phyloP scores from a whole-genome alignment of 2,797 vertebrate species.

The Enteromius radiatus region DNA sequence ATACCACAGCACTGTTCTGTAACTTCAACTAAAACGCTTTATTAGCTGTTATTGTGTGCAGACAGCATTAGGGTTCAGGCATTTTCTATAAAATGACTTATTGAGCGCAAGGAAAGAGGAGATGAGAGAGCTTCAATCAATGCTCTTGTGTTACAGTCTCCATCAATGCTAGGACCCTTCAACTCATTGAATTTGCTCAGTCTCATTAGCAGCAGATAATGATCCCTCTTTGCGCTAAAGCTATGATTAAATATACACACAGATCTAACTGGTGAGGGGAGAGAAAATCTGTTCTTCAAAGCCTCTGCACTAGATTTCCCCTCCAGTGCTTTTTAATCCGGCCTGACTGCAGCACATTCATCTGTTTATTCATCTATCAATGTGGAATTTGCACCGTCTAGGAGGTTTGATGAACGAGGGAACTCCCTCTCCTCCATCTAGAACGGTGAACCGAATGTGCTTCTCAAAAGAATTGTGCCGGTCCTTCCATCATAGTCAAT shows the following conservation, averaged over 20 bases:
- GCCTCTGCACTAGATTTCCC: constrained; percentile 43
- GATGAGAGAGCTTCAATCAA: constrained; percentile 51
- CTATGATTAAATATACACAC: constrained; percentile 61
- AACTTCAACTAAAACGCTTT: constrained; percentile 7
- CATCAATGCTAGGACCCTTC: constrained; percentile 51
- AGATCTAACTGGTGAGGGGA: constrained; percentile 45
- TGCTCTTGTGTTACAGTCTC: constrained; percentile 57
- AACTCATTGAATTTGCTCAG: constrained; percentile 57
- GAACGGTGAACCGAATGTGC: constrained; percentile 15
- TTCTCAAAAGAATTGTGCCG: constrained; percentile 12
- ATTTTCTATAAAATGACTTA: constrained; percentile 52
- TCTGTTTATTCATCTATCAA: constrained; percentile 50
- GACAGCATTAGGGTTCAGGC: constrained; percentile 27
- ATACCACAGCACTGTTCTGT: constrained; percentile 1
- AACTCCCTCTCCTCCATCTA: constrained; percentile 23
- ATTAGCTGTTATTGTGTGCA: constrained; percentile 27
- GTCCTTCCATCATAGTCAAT: constrained; percentile 20
- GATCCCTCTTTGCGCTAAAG: constrained; percentile 56
- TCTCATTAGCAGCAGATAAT: constrained; percentile 63
- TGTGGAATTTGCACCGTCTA: constrained; percentile 35
- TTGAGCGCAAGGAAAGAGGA: constrained; percentile 36
- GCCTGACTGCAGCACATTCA: constrained; percentile 43
- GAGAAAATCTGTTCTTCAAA: constrained; percentile 45
- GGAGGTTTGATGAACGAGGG: constrained; percentile 39
- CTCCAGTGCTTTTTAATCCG: constrained; percentile 55